Conservation (phyloP, 2,888 invertebrate species). For the Nomada fabriciana region DNA sequence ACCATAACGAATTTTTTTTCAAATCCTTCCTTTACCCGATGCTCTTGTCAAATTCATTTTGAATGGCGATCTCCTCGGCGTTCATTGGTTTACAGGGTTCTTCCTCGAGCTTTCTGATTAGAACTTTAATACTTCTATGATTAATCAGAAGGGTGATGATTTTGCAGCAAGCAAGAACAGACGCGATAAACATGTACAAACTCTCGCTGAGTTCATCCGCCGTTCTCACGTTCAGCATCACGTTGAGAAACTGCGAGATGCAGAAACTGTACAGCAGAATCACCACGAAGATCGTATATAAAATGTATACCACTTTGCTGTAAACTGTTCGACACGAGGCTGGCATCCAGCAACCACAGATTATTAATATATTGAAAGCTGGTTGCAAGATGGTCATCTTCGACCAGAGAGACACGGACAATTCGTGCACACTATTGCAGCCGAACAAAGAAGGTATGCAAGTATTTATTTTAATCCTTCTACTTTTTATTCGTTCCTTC, state of each 20-base stretch:
- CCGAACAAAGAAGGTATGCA: not conserved
- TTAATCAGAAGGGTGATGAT: constrained; percentile 35
- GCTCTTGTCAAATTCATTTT: constrained; percentile 25
- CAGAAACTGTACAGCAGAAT: constrained; percentile 24
- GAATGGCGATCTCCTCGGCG: constrained; percentile 21
- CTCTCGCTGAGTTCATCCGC: constrained; percentile 45
- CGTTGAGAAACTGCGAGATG: constrained; percentile 41
- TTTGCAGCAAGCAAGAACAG: constrained; percentile 36
- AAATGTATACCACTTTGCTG: constrained; percentile 8
- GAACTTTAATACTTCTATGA: not conserved
- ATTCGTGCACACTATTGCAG: not conserved
- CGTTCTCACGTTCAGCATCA: constrained; percentile 41
- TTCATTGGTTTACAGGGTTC: constrained; percentile 36
- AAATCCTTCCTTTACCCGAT: constrained; percentile 41
- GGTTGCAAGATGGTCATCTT: constrained; percentile 41
- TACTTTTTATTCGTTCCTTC: not conserved
- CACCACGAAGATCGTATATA: constrained; percentile 26
- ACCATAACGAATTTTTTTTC: not conserved
- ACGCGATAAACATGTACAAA: constrained; percentile 48
- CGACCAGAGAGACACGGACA: not conserved
- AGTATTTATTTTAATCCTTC: not conserved
- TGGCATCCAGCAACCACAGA: constrained; percentile 50
- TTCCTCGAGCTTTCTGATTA: constrained; percentile 16
- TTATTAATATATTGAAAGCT: constrained; percentile 34
- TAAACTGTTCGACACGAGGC: not conserved